A percentile compares a stretch with the other conserved stretches of the same genome.
These are phyloP conservation scores for Rhamphomyia laevipes DNA, from an alignment of 2,888 invertebrate genomes.

Conservation along the genomic window DNA sequence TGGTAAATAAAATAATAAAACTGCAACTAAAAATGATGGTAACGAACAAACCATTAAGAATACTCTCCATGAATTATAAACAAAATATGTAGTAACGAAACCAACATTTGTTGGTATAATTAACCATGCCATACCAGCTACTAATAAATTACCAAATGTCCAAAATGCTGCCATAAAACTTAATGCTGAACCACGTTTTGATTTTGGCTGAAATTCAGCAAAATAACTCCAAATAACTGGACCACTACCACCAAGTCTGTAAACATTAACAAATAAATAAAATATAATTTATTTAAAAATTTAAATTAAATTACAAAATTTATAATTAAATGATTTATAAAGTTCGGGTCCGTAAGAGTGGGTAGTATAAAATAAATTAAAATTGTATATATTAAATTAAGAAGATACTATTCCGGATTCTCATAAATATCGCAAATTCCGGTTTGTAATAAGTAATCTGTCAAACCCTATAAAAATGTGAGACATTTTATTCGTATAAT, in stretches of 20 bases:
- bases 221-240: slow-evolving; percentile 94
- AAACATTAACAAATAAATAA: slow-evolving; percentile 5
- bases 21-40: slow-evolving; percentile 78
- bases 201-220: slow-evolving; percentile 87
- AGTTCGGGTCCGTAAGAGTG: no score
- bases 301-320: no score
- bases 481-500: no score
- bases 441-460: no score
- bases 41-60: slow-evolving; percentile 79
- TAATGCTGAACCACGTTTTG: slow-evolving; percentile 81
- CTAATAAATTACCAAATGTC: slow-evolving; percentile 87
- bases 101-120: slow-evolving; percentile 63
- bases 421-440: no score
- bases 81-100: slow-evolving; percentile 52
- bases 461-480: no score
- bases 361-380: no score
- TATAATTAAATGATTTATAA: no score
- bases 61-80: slow-evolving; percentile 86
- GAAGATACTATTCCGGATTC: no score
- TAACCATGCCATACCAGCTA: slow-evolving; percentile 72
- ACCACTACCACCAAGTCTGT: slow-evolving; percentile 40
- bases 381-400: no score
- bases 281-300: no score
- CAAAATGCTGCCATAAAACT: slow-evolving; percentile 92
- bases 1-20: slow-evolving; percentile 68